Conservation (phyloP, 2,888 invertebrate species). For the Drosophila subsilvestris region DNA sequence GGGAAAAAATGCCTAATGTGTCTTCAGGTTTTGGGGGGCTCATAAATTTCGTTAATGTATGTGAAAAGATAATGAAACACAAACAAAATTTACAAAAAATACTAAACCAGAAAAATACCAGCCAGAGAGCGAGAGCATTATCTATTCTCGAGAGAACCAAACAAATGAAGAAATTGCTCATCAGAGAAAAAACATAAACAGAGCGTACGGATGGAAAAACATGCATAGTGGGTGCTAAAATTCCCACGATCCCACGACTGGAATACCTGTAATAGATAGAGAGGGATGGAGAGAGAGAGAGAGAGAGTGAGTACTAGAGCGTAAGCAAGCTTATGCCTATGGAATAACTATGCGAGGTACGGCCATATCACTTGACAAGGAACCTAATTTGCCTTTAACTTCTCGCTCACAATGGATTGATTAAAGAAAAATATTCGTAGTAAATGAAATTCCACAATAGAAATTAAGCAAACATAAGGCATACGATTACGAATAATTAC, state of each 20-base stretch:
- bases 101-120: neutral
- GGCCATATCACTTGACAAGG: neutral
- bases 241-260: conserved; percentile 65
- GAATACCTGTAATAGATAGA: conserved; percentile 48
- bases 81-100: conserved; percentile 19
- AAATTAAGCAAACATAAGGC: neutral
- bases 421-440: neutral
- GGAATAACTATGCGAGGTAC: neutral
- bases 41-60: conserved; percentile 55
- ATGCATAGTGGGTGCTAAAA: conserved; percentile 59
- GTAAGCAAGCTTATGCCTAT: conserved; percentile 10
- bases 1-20: conserved; percentile 23
- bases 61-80: conserved; percentile 32
- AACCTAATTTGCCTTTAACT: neutral
- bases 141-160: conserved; percentile 33
- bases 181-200: conserved; percentile 69
- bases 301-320: conserved; percentile 22
- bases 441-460: neutral
- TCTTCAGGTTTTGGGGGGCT: conserved; percentile 41
- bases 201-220: conserved; percentile 50
- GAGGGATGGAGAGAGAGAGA: conserved; percentile 22
- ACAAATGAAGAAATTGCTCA: conserved; percentile 34
- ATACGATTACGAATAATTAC: neutral
- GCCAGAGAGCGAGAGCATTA: conserved; percentile 25
- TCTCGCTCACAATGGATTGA: neutral